Evolutionary conservation across 2,888 invertebrate species (phyloP).

Genomic region (Branchellion lobata): DNA sequence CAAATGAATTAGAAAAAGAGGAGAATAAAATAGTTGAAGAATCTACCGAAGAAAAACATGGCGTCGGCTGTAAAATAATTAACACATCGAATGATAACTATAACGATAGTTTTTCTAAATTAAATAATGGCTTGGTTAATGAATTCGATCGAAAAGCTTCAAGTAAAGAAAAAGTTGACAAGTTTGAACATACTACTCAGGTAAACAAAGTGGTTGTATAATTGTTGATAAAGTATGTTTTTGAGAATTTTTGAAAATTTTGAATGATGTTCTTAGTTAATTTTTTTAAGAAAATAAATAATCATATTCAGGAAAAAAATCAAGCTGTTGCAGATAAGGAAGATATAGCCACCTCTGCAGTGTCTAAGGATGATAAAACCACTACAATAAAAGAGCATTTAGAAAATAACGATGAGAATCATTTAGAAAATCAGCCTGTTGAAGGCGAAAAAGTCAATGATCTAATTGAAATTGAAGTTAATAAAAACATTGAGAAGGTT

Average conservation of each 20-base stretch:
- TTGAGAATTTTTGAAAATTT: neutral
- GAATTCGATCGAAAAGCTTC: neutral
- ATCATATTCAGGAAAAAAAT: too few species aligned
- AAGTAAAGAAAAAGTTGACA: neutral
- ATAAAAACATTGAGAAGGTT: neutral
- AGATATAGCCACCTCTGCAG: too few species aligned
- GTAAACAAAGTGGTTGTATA: neutral
- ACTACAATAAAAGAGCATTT: neutral
- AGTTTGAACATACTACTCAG: neutral
- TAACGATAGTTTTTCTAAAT: neutral
- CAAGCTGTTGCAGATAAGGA: too few species aligned
- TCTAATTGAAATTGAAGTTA: neutral
- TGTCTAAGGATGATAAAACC: too few species aligned
- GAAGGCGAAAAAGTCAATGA: neutral
- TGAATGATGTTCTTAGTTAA: neutral
- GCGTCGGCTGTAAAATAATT: constrained; percentile 9
- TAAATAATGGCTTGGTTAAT: neutral
- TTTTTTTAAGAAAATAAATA: too few species aligned
- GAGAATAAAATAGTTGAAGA: neutral
- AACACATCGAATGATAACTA: neutral
- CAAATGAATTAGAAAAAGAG: neutral
- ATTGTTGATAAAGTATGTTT: neutral
- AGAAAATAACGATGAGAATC: neutral
- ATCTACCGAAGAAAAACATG: constrained; percentile 5
- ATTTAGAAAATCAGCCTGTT: neutral